Evolutionary conservation across 2,113 vertebrate species (phyloP).

Genomic region (Empidonax traillii): DNA sequence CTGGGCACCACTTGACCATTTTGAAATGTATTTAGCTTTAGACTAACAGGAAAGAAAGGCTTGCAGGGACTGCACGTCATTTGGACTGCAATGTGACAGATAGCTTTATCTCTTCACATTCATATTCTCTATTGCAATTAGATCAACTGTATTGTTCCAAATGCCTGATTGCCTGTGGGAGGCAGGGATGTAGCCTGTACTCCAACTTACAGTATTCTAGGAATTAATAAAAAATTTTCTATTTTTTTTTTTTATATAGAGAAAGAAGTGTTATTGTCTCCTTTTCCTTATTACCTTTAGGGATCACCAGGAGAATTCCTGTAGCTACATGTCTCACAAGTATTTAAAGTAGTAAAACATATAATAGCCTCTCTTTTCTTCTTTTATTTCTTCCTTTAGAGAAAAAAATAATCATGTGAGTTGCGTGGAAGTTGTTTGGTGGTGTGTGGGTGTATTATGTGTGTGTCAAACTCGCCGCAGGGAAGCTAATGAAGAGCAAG

Average conservation of each 20-base stretch:
- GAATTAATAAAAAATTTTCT: background rate
- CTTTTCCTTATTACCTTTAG: background rate
- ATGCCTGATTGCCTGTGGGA: background rate
- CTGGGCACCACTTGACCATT: background rate
- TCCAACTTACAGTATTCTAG: background rate
- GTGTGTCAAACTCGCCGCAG: background rate
- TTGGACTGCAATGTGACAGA: background rate
- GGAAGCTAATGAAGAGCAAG: background rate
- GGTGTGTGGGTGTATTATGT: background rate
- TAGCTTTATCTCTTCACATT: background rate
- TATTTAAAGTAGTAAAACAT: constrained; percentile 15
- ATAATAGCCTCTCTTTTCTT: background rate
- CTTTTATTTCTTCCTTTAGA: background rate
- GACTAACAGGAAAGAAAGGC: background rate
- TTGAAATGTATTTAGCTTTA: background rate
- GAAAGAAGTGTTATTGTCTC: background rate
- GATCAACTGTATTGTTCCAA: background rate
- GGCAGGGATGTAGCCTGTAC: background rate
- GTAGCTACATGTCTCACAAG: background rate
- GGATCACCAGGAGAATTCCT: background rate
- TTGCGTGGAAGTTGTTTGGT: background rate
- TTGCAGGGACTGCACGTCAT: background rate
- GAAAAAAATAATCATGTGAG: background rate
- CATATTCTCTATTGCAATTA: background rate
- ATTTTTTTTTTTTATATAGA: background rate